A percentile compares a stretch with the other conserved stretches of the same genome.
Conservation (phyloP, 2,888 invertebrate genomes). For the Cantharis lateralis region DNA sequence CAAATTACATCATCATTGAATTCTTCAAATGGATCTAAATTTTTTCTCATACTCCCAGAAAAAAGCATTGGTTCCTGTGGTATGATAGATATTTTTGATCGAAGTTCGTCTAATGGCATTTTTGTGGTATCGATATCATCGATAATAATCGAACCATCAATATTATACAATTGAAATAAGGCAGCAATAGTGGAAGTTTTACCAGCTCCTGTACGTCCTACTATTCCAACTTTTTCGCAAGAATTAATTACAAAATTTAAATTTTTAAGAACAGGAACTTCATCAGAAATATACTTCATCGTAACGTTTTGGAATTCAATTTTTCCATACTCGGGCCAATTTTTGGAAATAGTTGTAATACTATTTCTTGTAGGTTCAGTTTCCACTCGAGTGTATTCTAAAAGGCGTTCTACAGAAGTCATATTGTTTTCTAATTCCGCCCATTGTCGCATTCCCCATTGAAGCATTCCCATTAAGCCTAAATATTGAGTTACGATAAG, state of each 20-base stretch:
- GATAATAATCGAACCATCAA: slow-evolving; percentile 78
- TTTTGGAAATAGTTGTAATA: slow-evolving; percentile 62
- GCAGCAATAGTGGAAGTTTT: slow-evolving; percentile 78
- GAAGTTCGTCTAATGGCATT: slow-evolving; percentile 76
- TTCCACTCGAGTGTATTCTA: slow-evolving; percentile 78
- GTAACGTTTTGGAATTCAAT: slow-evolving; percentile 71
- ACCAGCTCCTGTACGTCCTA: slow-evolving; percentile 84
- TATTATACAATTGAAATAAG: slow-evolving; percentile 78
- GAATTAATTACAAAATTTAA: slow-evolving; percentile 69
- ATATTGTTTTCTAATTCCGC: slow-evolving; percentile 85
- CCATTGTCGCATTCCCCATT: slow-evolving; percentile 76
- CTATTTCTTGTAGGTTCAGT: slow-evolving; percentile 70
- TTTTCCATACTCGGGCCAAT: slow-evolving; percentile 75
- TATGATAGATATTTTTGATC: slow-evolving; percentile 80
- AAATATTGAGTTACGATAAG: slow-evolving; percentile 82
- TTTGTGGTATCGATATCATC: slow-evolving; percentile 74
- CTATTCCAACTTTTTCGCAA: slow-evolving; percentile 76
- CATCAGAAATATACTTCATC: slow-evolving; percentile 72
- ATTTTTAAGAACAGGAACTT: slow-evolving; percentile 76
- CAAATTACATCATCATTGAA: slow-evolving; percentile 77
- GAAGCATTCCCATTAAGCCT: slow-evolving; percentile 70
- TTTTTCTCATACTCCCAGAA: slow-evolving; percentile 84
- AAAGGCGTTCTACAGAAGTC: slow-evolving; percentile 85
- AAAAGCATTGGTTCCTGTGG: slow-evolving; percentile 88
- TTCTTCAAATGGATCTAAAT: slow-evolving; percentile 88